phyloP scores from a whole-genome alignment of 2,797 vertebrate genomes.

The Melanotaenia parkinsoni region DNA sequence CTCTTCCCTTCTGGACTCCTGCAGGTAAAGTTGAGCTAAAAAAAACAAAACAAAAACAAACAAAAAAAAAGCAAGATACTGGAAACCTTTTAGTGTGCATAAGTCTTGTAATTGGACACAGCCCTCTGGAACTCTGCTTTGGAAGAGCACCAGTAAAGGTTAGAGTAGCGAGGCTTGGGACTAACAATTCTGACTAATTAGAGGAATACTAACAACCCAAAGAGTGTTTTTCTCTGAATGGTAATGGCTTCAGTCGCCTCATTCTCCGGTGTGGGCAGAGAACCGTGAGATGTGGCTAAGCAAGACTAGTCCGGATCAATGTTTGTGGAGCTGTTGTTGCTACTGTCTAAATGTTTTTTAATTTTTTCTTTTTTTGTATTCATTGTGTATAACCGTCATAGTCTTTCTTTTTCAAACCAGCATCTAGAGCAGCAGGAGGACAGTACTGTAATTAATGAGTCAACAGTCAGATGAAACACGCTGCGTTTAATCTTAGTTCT shows the following conservation, averaged over 20 bases:
- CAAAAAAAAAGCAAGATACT: conserved; percentile 1
- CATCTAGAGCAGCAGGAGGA: background rate
- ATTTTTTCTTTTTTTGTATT: background rate
- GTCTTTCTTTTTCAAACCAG: background rate
- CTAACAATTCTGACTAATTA: conserved; percentile 37
- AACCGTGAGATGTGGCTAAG: conserved; percentile 10
- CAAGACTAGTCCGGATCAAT: conserved; percentile 30
- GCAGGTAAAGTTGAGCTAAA: background rate
- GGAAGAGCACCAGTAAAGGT: background rate
- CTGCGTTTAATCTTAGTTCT: no score
- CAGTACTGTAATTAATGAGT: background rate
- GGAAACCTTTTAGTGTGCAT: conserved; percentile 1
- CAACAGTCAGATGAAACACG: no score
- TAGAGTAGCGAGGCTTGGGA: background rate
- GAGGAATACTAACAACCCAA: conserved; percentile 13
- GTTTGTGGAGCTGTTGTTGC: background rate
- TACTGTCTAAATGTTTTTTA: background rate
- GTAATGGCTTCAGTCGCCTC: conserved; percentile 8
- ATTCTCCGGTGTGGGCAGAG: conserved; percentile 20
- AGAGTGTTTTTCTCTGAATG: conserved; percentile 29
- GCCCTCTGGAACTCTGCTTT: conserved; percentile 9
- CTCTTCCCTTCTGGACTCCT: conserved; percentile 3
- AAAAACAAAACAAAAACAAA: no score
- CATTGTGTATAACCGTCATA: no score
- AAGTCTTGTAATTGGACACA: conserved; percentile 28